These are phyloP conservation scores for Phyllotreta striolata DNA, from an alignment of 2,888 invertebrate species.

Conservation along the genomic window DNA sequence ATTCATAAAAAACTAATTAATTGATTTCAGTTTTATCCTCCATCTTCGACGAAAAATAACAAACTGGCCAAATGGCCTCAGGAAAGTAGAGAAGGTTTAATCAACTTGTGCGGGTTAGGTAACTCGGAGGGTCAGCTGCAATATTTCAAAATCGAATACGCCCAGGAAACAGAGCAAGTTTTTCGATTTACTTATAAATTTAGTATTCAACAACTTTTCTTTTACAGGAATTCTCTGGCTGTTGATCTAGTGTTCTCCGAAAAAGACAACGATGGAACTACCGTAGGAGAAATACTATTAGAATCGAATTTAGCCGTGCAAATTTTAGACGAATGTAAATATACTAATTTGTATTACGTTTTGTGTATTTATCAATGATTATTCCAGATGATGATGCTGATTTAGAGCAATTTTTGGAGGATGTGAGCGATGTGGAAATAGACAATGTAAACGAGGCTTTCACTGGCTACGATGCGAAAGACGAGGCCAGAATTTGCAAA, in stretches of 20 bases:
- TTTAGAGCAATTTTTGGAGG: constrained; percentile 42
- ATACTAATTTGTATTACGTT: no score
- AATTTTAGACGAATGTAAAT: constrained; percentile 43
- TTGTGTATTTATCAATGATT: no score
- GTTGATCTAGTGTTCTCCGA: constrained; percentile 42
- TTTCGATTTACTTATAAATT: constrained; percentile 9
- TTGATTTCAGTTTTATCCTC: constrained; percentile 46
- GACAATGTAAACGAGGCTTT: constrained; percentile 52
- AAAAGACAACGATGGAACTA: constrained; percentile 33
- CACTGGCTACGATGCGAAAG: constrained; percentile 52
- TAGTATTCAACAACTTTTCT: constrained; percentile 29
- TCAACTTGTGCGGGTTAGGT: constrained; percentile 34
- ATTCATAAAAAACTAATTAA: constrained; percentile 25
- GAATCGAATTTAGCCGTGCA: constrained; percentile 45
- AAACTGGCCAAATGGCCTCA: constrained; percentile 44
- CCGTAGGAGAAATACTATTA: constrained; percentile 45
- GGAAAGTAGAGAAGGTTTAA: constrained; percentile 39
- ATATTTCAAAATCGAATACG: constrained; percentile 43
- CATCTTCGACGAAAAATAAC: constrained; percentile 40
- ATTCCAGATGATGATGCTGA: constrained; percentile 42
- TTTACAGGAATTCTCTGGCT: constrained; percentile 42
- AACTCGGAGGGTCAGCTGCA: background rate
- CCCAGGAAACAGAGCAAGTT: constrained; percentile 37
- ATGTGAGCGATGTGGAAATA: constrained; percentile 43
- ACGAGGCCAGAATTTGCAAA: constrained; percentile 51